A percentile compares a stretch with the other conserved stretches of the same genome.
phyloP scores from a whole-genome alignment of 2,888 invertebrate species.

The Muscina levida region DNA sequence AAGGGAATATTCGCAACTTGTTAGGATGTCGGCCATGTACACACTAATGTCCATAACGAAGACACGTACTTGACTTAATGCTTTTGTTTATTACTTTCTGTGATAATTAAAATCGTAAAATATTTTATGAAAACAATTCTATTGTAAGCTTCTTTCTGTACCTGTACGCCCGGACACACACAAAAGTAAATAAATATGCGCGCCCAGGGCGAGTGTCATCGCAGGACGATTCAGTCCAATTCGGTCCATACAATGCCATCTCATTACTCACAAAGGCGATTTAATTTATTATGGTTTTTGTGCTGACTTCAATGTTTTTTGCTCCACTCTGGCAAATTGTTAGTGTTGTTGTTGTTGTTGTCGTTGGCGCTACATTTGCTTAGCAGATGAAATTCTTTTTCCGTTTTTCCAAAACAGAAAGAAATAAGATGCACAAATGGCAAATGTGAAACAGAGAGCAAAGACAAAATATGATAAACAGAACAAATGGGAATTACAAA shows the following conservation, averaged over 20 bases:
- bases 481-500: constrained; percentile 58
- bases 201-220: constrained; percentile 13
- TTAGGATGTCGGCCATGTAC: not conserved
- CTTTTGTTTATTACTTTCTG: constrained; percentile 39
- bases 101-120: constrained; percentile 59
- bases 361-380: constrained; percentile 48
- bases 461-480: constrained; percentile 44
- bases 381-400: constrained; percentile 44
- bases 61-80: constrained; percentile 44
- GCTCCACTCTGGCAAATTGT: constrained; percentile 6
- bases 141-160: constrained; percentile 8
- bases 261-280: constrained; percentile 54
- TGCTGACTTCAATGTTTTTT: constrained; percentile 53
- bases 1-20: too few relatives aligned
- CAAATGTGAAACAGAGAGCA: constrained; percentile 6
- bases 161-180: not conserved
- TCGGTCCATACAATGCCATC: constrained; percentile 29
- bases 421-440: constrained; percentile 31
- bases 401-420: constrained; percentile 9
- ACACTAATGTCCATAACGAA: constrained; percentile 1
- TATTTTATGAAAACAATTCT: constrained; percentile 49
- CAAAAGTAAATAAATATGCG: constrained; percentile 2
- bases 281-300: constrained; percentile 58
- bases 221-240: constrained; percentile 26
- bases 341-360: constrained; percentile 22